phyloP scores from a whole-genome alignment of 2,113 vertebrate species.

The Mola mola region DNA sequence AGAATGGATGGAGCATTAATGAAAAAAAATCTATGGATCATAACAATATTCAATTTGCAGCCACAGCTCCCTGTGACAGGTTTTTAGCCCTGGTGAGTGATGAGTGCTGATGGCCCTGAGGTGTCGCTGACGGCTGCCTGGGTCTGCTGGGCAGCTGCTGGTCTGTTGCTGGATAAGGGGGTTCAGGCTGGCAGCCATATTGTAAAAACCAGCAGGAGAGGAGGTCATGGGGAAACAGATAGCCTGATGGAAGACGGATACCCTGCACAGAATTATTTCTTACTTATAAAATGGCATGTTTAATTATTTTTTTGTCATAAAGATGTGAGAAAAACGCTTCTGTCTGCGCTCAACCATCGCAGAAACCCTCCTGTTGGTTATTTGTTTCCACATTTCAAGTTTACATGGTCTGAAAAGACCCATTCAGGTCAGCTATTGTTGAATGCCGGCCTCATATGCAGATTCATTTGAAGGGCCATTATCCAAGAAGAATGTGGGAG shows the following conservation, averaged over 20 bases:
- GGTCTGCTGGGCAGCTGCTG: slow-evolving; percentile 70
- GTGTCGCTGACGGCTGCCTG: slow-evolving; percentile 59
- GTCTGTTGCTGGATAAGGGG: slow-evolving; percentile 48
- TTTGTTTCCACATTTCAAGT: slow-evolving; percentile 74
- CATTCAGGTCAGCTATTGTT: slow-evolving; percentile 73
- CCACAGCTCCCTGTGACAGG: slow-evolving; percentile 67
- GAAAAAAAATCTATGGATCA: slow-evolving; percentile 52
- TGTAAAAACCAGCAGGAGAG: slow-evolving; percentile 70
- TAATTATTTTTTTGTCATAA: too few relatives aligned
- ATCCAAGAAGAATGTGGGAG: slow-evolving; percentile 76
- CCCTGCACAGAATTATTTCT: too few relatives aligned
- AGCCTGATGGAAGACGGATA: slow-evolving; percentile 41
- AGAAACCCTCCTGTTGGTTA: slow-evolving; percentile 31
- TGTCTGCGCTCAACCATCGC: slow-evolving; percentile 19
- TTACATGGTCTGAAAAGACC: slow-evolving; percentile 76
- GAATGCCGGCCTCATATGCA: slow-evolving; percentile 73
- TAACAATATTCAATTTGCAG: slow-evolving; percentile 77
- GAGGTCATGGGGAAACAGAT: slow-evolving; percentile 21
- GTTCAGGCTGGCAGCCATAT: slow-evolving; percentile 62
- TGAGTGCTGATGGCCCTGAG: slow-evolving; percentile 66
- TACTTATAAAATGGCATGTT: too few relatives aligned
- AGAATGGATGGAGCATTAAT: slow-evolving; percentile 23
- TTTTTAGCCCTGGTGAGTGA: slow-evolving; percentile 69
- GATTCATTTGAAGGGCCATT: slow-evolving; percentile 77
- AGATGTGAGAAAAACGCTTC: too few relatives aligned